Conservation (phyloP, 2,797 vertebrate genomes). For the Clarias fuscus region DNA sequence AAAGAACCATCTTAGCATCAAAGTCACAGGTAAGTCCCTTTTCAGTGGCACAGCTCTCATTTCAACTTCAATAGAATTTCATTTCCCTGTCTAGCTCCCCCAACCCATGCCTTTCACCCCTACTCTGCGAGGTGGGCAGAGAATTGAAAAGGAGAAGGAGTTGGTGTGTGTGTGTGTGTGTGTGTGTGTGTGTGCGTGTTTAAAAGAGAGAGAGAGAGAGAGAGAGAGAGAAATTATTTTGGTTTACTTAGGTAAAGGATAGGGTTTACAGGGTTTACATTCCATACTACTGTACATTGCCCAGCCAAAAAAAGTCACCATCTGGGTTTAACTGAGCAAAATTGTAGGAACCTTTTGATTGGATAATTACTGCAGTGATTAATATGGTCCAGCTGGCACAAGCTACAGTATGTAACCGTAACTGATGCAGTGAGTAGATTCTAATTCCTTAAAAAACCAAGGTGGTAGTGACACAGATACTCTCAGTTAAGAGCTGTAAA, state of each 20-base stretch:
- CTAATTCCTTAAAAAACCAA: no score
- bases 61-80: conserved; percentile 50
- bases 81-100: conserved; percentile 36
- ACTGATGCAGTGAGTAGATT: no score
- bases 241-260: not conserved
- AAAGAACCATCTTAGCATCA: conserved; percentile 52
- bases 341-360: no score
- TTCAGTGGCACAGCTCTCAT: conserved; percentile 44
- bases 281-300: no score
- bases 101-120: conserved; percentile 18
- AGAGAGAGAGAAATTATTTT: conserved; percentile 2
- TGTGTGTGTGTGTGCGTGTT: not conserved
- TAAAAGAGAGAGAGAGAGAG: not conserved
- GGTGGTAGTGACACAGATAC: no score
- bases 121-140: conserved; percentile 6
- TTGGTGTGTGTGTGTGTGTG: conserved; percentile 14
- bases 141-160: conserved; percentile 1
- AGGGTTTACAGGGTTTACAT: not conserved
- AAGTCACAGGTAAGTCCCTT: conserved; percentile 45
- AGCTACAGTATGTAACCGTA: no score
- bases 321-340: no score
- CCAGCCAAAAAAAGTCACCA: no score
- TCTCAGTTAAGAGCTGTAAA: no score
- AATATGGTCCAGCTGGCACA: no score
- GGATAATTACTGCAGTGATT: no score